Conservation (phyloP, 2,888 invertebrate genomes). For the Rugalucina vietnamica region DNA sequence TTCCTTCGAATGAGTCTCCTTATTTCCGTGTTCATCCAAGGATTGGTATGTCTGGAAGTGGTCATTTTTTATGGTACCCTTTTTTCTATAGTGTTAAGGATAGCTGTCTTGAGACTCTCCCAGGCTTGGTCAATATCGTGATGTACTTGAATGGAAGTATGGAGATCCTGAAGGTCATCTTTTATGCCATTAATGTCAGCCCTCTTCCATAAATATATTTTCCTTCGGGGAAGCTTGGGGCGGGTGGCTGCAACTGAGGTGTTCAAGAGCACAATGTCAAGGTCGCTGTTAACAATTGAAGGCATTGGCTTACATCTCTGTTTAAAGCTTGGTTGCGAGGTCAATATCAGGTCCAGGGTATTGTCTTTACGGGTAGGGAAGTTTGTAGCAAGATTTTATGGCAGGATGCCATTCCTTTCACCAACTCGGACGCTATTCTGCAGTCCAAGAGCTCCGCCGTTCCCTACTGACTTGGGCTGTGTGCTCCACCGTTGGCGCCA, state of each 20-base stretch:
- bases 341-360: constrained; percentile 18
- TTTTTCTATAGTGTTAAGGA: neutral
- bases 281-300: constrained; percentile 20
- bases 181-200: neutral
- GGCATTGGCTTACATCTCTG: constrained; percentile 26
- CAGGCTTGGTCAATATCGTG: neutral
- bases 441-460: no score
- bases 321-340: constrained; percentile 23
- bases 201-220: constrained; percentile 8
- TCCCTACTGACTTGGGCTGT: no score
- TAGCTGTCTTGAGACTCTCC: constrained; percentile 9
- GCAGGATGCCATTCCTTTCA: no score
- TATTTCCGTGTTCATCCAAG: neutral
- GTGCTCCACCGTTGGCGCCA: no score
- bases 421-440: no score
- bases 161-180: neutral
- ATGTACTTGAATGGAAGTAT: neutral
- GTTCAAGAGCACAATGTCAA: constrained; percentile 21
- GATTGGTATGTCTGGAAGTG: neutral
- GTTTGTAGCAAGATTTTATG: no score
- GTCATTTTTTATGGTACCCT: constrained; percentile 28
- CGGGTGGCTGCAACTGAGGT: neutral
- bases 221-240: constrained; percentile 7
- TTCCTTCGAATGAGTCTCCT: neutral
- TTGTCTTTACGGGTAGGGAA: constrained; percentile 33